phyloP scores from a whole-genome alignment of 2,797 vertebrate genomes.

The Harpagifer antarcticus region DNA sequence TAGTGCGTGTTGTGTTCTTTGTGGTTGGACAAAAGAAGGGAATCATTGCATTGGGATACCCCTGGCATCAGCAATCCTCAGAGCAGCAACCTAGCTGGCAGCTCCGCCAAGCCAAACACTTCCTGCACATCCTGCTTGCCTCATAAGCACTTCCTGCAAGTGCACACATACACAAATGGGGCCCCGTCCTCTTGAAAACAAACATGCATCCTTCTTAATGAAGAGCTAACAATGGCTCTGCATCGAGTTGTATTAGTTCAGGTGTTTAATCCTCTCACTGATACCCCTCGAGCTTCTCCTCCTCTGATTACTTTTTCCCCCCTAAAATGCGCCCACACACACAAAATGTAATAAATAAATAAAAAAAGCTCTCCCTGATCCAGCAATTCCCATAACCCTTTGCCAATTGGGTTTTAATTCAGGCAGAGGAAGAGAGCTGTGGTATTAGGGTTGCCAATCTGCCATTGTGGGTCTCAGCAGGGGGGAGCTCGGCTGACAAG shows the following conservation, averaged over 20 bases:
- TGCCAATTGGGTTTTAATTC: conserved; percentile 73
- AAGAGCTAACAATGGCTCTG: conserved; percentile 69
- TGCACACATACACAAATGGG: conserved; percentile 27
- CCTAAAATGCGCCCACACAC: conserved; percentile 64
- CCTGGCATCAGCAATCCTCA: conserved; percentile 46
- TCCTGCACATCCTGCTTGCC: conserved; percentile 74
- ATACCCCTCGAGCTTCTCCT: conserved; percentile 54
- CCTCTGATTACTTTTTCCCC: conserved; percentile 49
- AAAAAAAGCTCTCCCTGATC: conserved; percentile 49
- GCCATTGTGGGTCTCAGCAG: conserved; percentile 69
- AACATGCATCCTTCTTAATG: conserved; percentile 73
- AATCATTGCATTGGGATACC: conserved; percentile 33
- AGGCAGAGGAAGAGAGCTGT: conserved; percentile 70
- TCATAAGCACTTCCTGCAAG: conserved; percentile 71
- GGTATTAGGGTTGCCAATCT: conserved; percentile 79
- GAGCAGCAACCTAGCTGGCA: conserved; percentile 51
- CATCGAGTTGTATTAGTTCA: conserved; percentile 64
- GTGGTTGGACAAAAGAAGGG: not conserved
- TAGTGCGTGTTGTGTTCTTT: not conserved
- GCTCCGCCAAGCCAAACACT: conserved; percentile 75
- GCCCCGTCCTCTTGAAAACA: conserved; percentile 63
- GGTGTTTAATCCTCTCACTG: conserved; percentile 71
- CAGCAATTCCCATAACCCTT: conserved; percentile 68
- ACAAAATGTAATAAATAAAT: conserved; percentile 51
- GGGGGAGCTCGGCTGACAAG: conserved; percentile 65